A percentile compares a stretch with the other conserved stretches of the same genome.
phyloP scores from a whole-genome alignment of 1,140 invertebrate species.

The Zaprionus tsacasi region DNA sequence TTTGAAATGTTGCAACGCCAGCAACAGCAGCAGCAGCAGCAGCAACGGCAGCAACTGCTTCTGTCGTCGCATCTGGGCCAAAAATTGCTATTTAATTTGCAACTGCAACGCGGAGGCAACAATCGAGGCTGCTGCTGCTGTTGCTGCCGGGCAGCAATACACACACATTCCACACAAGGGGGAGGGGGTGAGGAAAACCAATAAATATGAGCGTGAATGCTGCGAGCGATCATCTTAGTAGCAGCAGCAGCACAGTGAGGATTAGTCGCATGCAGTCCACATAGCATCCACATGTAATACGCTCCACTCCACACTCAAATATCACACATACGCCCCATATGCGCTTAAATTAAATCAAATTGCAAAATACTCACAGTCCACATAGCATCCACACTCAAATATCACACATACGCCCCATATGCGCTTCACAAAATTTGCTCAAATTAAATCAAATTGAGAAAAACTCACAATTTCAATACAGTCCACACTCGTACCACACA shows the following conservation, averaged over 20 bases:
- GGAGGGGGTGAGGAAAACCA: neutral
- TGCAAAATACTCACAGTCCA: neutral
- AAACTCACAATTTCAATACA: neutral
- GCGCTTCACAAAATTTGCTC: too few relatives aligned
- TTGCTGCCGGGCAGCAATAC: constrained; percentile 51
- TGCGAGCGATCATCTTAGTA: neutral
- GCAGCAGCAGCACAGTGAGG: neutral
- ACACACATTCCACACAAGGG: constrained; percentile 57
- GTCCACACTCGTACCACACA: too few relatives aligned
- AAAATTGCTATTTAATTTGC: constrained; percentile 82
- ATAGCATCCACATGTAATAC: neutral
- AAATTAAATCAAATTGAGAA: neutral
- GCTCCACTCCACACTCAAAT: neutral
- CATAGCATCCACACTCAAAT: neutral
- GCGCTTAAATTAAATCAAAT: neutral
- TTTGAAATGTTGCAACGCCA: constrained; percentile 77
- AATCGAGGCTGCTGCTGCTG: constrained; percentile 32
- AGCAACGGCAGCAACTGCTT: neutral
- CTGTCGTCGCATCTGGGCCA: constrained; percentile 29
- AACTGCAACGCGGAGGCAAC: constrained; percentile 56
- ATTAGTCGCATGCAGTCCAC: neutral
- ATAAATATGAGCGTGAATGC: neutral
- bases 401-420: neutral
- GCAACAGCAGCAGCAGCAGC: constrained; percentile 28
- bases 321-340: too few relatives aligned